These are phyloP conservation scores for Drosophila niveifrons DNA, from an alignment of 2,888 invertebrate genomes.

Conservation along the genomic window DNA sequence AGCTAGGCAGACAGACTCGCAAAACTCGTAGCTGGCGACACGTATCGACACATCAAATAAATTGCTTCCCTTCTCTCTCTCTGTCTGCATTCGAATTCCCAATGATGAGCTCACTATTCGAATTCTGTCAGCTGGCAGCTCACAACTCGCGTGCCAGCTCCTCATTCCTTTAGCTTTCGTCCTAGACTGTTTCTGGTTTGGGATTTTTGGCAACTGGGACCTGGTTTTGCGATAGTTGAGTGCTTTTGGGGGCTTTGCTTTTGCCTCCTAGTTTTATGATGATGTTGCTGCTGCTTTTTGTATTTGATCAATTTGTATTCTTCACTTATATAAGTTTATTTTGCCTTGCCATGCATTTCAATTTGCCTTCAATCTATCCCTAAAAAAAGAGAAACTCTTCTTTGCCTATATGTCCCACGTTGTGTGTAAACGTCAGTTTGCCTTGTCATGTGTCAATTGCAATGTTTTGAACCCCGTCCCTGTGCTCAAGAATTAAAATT, in stretches of 20 bases:
- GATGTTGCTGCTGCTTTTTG: constrained; percentile 62
- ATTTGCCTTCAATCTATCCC: constrained; percentile 47
- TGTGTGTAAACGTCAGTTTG: constrained; percentile 11
- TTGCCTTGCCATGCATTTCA: constrained; percentile 70
- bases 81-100: constrained; percentile 58
- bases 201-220: constrained; percentile 44
- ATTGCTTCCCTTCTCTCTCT: constrained; percentile 48
- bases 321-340: constrained; percentile 67
- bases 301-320: constrained; percentile 77
- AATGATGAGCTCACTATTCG: constrained; percentile 63
- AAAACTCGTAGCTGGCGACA: constrained; percentile 50
- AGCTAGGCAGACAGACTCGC: constrained; percentile 16
- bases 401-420: background rate
- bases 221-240: constrained; percentile 65
- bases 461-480: constrained; percentile 43
- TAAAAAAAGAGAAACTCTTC: background rate
- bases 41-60: constrained; percentile 73
- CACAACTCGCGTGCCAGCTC: background rate
- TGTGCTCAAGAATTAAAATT: constrained; percentile 66
- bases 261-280: constrained; percentile 55
- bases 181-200: constrained; percentile 13
- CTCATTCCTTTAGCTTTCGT: constrained; percentile 5
- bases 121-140: constrained; percentile 40
- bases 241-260: constrained; percentile 53
- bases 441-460: constrained; percentile 78